Percentiles rank a stretch among this genome's conserved stretches.
phyloP scores from a whole-genome alignment of 2,888 invertebrate genomes.

The Acleris sparsana region DNA sequence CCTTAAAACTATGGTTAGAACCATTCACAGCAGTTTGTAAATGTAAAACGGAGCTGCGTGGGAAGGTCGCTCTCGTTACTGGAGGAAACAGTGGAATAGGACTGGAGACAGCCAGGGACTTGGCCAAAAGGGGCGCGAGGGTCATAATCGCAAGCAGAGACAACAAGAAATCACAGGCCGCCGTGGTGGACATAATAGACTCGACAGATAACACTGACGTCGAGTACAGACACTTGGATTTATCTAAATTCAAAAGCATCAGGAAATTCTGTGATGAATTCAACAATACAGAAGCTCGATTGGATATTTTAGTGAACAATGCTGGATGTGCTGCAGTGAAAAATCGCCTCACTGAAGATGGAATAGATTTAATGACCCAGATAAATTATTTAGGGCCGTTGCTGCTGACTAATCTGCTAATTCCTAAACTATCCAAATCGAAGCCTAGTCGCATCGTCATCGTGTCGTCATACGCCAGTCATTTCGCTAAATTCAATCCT shows the following conservation, averaged over 20 bases:
- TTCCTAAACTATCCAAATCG: constrained; percentile 70
- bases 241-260: constrained; percentile 77
- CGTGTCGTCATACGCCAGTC: constrained; percentile 66
- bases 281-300: constrained; percentile 68
- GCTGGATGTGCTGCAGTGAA: constrained; percentile 77
- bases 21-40: constrained; percentile 55
- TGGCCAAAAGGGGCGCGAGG: constrained; percentile 88
- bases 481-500: constrained; percentile 75
- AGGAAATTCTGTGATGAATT: constrained; percentile 85
- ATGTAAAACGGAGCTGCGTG: constrained; percentile 60
- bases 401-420: constrained; percentile 86
- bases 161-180: constrained; percentile 86
- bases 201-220: constrained; percentile 88
- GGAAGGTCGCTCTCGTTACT: constrained; percentile 88
- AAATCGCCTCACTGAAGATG: constrained; percentile 79
- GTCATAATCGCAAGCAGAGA: constrained; percentile 90
- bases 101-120: constrained; percentile 87
- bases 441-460: constrained; percentile 72
- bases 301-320: constrained; percentile 86
- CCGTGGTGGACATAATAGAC: constrained; percentile 86
- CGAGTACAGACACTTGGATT: constrained; percentile 80
- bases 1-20: constrained; percentile 46
- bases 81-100: constrained; percentile 94
- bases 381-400: constrained; percentile 89
- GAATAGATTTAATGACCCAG: constrained; percentile 85